A percentile compares a stretch with the other conserved stretches of the same genome.
Conservation (phyloP, 2,113 vertebrate genomes). For the Hemichromis elongatus region DNA sequence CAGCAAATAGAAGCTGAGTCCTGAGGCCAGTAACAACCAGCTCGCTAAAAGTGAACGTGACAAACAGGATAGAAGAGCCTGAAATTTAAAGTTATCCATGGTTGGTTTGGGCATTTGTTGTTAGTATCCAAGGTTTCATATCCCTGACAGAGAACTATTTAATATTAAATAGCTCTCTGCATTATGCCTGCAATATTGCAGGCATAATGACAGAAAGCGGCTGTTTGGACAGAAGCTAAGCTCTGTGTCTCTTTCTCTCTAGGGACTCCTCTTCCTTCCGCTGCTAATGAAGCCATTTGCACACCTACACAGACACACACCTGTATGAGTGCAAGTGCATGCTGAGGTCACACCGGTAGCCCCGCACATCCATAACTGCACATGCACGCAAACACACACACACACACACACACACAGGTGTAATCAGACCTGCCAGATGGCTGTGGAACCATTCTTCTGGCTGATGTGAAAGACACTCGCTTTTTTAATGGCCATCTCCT, state of each 20-base stretch:
- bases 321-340: background rate
- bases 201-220: background rate
- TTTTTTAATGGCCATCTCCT: background rate
- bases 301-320: background rate
- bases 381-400: background rate
- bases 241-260: background rate
- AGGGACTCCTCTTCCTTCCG: background rate
- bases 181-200: too few species aligned
- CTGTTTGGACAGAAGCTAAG: background rate
- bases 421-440: background rate
- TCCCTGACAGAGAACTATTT: background rate
- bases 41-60: background rate
- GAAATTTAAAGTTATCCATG: background rate
- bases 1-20: background rate
- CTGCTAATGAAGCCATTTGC: background rate
- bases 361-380: background rate
- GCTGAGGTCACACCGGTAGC: background rate
- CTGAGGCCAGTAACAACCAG: background rate
- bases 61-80: background rate
- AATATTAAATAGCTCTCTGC: too few species aligned
- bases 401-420: background rate
- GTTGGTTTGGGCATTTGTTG: background rate
- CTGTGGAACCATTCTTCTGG: background rate
- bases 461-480: background rate
- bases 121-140: background rate